Conservation (phyloP, 2,888 invertebrate genomes). For the Drosophila kuntzei region DNA sequence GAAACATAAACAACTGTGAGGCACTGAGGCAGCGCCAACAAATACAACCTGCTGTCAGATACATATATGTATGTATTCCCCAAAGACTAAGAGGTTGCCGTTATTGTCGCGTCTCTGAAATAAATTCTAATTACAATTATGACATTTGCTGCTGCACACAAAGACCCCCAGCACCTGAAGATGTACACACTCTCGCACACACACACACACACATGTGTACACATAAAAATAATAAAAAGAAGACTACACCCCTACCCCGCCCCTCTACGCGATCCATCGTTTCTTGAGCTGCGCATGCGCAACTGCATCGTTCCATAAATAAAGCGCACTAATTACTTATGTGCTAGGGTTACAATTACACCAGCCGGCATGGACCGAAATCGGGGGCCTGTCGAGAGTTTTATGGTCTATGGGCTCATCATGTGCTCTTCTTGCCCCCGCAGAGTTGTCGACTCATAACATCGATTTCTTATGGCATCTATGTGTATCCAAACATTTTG, state of each 20-base stretch:
- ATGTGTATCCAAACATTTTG: slow-evolving; percentile 30
- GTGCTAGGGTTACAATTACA: slow-evolving; percentile 73
- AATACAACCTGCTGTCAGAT: slow-evolving; percentile 23
- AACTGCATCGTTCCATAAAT: slow-evolving; percentile 64
- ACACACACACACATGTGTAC: slow-evolving; percentile 10
- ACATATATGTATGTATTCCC: slow-evolving; percentile 29
- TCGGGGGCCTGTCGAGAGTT: slow-evolving; percentile 53
- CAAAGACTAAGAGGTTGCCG: slow-evolving; percentile 24
- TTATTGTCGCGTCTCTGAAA: slow-evolving; percentile 29
- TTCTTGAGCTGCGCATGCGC: slow-evolving; percentile 62
- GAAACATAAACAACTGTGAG: slow-evolving; percentile 3
- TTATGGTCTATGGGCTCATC: slow-evolving; percentile 44
- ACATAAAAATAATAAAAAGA: slow-evolving; percentile 21
- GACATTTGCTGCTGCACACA: slow-evolving; percentile 40
- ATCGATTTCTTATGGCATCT: slow-evolving; percentile 36
- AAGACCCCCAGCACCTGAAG: slow-evolving; percentile 81
- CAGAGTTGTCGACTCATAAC: slow-evolving; percentile 48
- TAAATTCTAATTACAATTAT: slow-evolving; percentile 74
- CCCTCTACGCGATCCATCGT: neutral
- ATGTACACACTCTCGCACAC: slow-evolving; percentile 19
- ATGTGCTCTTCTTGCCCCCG: slow-evolving; percentile 62
- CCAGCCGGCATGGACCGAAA: slow-evolving; percentile 2
- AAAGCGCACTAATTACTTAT: slow-evolving; percentile 75
- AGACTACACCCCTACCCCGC: slow-evolving; percentile 2
- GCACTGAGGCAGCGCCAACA: slow-evolving; percentile 2